Conservation (phyloP, 2,797 vertebrate genomes). For the Gephyroberyx darwinii region DNA sequence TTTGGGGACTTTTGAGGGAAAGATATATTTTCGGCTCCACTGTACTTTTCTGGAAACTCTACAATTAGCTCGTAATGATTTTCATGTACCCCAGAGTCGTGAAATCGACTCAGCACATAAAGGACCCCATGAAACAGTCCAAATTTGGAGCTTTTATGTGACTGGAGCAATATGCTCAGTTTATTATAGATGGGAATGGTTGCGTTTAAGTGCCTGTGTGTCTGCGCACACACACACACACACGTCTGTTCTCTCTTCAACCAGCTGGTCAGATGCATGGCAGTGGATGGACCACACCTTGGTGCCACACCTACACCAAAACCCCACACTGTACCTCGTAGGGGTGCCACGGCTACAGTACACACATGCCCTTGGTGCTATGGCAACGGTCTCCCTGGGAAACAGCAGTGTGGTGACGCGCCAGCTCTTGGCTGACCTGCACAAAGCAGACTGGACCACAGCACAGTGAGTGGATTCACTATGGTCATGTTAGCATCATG, state of each 20-base stretch:
- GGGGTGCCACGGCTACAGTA: slow-evolving; percentile 73
- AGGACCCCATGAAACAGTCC: too few species aligned
- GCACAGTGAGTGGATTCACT: slow-evolving; percentile 64
- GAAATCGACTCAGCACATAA: too few species aligned
- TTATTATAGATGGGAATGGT: too few species aligned
- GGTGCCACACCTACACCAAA: slow-evolving; percentile 75
- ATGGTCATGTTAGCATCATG: background rate
- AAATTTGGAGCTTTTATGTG: too few species aligned
- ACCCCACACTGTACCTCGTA: slow-evolving; percentile 67
- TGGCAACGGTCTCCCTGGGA: slow-evolving; percentile 47
- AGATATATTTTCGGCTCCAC: too few species aligned
- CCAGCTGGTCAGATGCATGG: slow-evolving; percentile 76
- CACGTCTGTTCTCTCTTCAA: background rate
- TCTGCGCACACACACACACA: background rate
- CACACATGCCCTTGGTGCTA: background rate
- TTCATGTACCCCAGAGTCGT: too few species aligned
- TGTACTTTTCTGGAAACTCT: too few species aligned
- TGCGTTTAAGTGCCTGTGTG: too few species aligned
- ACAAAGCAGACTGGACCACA: slow-evolving; percentile 50
- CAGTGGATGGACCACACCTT: slow-evolving; percentile 77
- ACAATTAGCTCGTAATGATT: too few species aligned
- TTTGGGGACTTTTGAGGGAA: too few species aligned
- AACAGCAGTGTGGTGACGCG: slow-evolving; percentile 64
- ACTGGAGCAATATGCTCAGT: too few species aligned
- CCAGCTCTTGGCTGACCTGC: slow-evolving; percentile 61